Evolutionary conservation across 2,797 vertebrate species (phyloP), one percentile per base, ranked within the genome.

Genomic region (Arctocebus calabarensis): DNA sequence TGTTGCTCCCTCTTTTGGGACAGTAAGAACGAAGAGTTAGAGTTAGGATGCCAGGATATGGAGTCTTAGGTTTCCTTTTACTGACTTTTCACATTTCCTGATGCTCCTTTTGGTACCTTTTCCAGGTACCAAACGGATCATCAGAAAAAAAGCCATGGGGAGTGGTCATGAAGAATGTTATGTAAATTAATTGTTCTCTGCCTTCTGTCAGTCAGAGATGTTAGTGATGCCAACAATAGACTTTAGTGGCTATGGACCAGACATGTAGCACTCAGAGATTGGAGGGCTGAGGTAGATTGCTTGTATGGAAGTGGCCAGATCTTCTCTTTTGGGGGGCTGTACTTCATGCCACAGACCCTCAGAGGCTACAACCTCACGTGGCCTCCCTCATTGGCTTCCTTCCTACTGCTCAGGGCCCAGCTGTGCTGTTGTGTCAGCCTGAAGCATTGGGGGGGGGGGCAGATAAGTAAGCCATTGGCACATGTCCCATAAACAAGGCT

Each of bases 371-470:
- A 79, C 45, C 70, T 94, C 73, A 66, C 34, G 59, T 78, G 71
- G 34, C 29, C 48, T 88, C 19, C 88, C 16, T 83, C 43, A 34
- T 16, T 95, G 84, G 90, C 71, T 84, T 89, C 19, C 32, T 91
- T 82, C 45, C 55, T 94, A 22, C 45, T 79, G 48, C 52, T 84
- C 37, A 71, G 84, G 91, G 74, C 73, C 48, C 93, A 91, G 48
- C 73, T 96, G 77, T 86, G 87, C 81, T 97, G 81, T 88, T 92
- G 34, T 96, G 90, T 92, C 92, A 96, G 84, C 79, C 71, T 92
- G 73, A 86, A 96, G 84, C 81, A 93, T 94, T 91, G 79, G 68
- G 52, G 3, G 40, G 40, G 40, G 40, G 92, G 61, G 13, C 48
- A 94, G 62, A 94, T 83, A 96, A 97, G 71, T 84, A 94, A 95